These are phyloP conservation scores for Cheiracanthium punctorium DNA, from an alignment of 2,888 invertebrate species.

Conservation along the genomic window DNA sequence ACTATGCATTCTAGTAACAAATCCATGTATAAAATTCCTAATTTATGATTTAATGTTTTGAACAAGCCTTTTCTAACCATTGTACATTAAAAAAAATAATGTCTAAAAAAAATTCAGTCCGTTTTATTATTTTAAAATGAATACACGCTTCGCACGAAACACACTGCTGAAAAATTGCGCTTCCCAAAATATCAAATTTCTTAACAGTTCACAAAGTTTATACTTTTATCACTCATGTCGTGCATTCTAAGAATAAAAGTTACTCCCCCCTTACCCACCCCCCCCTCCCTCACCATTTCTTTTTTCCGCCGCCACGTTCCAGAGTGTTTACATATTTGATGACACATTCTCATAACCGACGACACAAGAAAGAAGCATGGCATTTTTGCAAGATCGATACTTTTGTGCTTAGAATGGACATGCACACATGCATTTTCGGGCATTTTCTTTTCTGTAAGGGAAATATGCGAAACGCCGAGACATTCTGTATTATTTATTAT, in stretches of 20 bases:
- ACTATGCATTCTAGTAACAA: too few relatives aligned
- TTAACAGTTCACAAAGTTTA: not conserved
- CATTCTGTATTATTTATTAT: not conserved
- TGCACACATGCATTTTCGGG: not conserved
- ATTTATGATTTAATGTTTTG: too few relatives aligned
- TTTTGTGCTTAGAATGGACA: not conserved
- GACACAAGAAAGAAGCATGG: not conserved
- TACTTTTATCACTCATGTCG: not conserved
- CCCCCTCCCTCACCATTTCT: too few relatives aligned
- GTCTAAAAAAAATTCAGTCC: too few relatives aligned
- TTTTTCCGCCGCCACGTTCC: not conserved
- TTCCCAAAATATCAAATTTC: not conserved
- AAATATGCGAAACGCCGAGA: not conserved
- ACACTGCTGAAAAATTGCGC: not conserved
- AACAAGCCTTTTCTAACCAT: too few relatives aligned
- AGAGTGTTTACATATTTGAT: not conserved
- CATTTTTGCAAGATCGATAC: not conserved
- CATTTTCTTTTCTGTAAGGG: not conserved
- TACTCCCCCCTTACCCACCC: not conserved
- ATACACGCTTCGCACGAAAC: not conserved
- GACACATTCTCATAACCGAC: not conserved
- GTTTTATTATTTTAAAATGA: too few relatives aligned
- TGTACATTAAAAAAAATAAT: too few relatives aligned
- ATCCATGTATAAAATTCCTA: too few relatives aligned
- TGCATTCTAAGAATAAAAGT: not conserved